Evolutionary conservation across 2,113 vertebrate species (phyloP).

Genomic region (Morone chrysops): DNA sequence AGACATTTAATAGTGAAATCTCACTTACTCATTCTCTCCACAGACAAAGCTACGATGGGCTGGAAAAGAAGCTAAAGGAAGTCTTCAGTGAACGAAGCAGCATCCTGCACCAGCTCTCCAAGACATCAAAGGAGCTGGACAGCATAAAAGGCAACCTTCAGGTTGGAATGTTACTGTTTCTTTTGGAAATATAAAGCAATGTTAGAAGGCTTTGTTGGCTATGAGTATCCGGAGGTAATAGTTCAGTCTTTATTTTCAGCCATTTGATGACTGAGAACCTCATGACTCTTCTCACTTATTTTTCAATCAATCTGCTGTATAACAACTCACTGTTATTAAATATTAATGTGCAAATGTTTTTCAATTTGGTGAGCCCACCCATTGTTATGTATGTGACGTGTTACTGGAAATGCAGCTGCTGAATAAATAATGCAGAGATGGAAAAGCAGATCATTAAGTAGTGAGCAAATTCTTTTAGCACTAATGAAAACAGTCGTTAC

Average conservation of each 20-base stretch:
- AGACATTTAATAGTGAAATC: slow-evolving; percentile 57
- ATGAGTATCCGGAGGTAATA: slow-evolving; percentile 10
- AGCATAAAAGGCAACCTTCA: slow-evolving; percentile 95
- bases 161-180: slow-evolving; percentile 82
- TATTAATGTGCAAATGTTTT: slow-evolving; percentile 47
- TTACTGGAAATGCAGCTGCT: slow-evolving; percentile 37
- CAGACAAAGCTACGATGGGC: slow-evolving; percentile 93
- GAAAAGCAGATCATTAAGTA: slow-evolving; percentile 13
- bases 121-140: slow-evolving; percentile 93
- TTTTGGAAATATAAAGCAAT: slow-evolving; percentile 27
- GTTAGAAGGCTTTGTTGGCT: slow-evolving; percentile 17
- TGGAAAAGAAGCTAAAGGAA: slow-evolving; percentile 94
- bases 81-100: slow-evolving; percentile 94
- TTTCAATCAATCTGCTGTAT: slow-evolving; percentile 34
- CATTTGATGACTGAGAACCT: neutral
- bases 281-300: slow-evolving; percentile 6
- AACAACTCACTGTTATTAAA: slow-evolving; percentile 26
- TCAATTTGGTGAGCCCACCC: slow-evolving; percentile 34
- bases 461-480: neutral
- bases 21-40: slow-evolving; percentile 70
- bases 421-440: slow-evolving; percentile 22
- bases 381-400: slow-evolving; percentile 17
- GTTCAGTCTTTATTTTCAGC: neutral
- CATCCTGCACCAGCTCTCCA: slow-evolving; percentile 93
- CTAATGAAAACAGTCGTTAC: neutral